Percentiles rank a stretch among this genome's conserved stretches.
Conservation (phyloP, 1,140 invertebrate genomes). For the Phortica variegata region DNA sequence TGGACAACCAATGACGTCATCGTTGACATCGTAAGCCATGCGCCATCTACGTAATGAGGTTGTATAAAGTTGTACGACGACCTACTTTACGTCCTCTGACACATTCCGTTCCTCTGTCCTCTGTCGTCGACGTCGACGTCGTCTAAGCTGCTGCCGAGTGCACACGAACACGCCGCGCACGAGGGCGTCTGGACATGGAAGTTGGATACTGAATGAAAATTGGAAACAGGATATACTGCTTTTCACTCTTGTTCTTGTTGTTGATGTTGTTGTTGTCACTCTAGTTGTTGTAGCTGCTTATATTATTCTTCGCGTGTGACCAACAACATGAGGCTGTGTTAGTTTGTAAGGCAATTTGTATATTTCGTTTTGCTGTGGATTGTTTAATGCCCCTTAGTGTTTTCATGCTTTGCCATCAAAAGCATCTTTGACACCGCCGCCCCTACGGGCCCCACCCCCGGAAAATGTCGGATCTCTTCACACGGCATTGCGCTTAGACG, state of each 20-base stretch:
- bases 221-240: conserved; percentile 41
- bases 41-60: conserved; percentile 42
- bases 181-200: conserved; percentile 20
- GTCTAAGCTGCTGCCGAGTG: conserved; percentile 11
- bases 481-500: too few species aligned
- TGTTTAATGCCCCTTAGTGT: too few species aligned
- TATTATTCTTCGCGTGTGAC: conserved; percentile 9
- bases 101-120: too few species aligned
- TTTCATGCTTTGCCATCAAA: too few species aligned
- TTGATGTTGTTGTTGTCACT: conserved; percentile 3
- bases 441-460: too few species aligned
- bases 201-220: conserved; percentile 47
- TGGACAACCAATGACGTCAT: conserved; percentile 48
- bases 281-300: conserved; percentile 4
- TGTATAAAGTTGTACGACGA: conserved; percentile 42
- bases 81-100: conserved; percentile 43
- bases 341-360: conserved; percentile 29
- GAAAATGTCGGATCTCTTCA: too few species aligned
- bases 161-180: not conserved
- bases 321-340: conserved; percentile 19
- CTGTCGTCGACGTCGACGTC: not conserved
- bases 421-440: too few species aligned
- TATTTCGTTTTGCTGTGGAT: not conserved
- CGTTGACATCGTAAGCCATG: too few species aligned
- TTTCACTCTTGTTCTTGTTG: conserved; percentile 2